Evolutionary conservation across 2,113 vertebrate species (phyloP).

Genomic region (Psittacara wagleri): DNA sequence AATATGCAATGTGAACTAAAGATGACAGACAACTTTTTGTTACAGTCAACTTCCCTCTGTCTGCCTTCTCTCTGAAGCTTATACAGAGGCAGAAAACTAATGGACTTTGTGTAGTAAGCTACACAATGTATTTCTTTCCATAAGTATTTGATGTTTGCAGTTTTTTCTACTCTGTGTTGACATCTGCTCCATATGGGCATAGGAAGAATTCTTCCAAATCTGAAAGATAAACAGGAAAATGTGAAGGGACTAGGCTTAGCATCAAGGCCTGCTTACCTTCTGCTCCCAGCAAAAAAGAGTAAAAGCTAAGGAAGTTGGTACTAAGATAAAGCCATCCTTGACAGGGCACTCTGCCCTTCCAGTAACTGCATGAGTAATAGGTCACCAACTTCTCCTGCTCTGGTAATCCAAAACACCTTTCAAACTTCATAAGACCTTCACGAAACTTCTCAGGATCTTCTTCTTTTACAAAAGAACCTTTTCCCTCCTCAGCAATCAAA

Average conservation of each 20-base stretch:
- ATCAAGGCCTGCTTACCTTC: slow-evolving; percentile 80
- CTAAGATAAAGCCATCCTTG: slow-evolving; percentile 99
- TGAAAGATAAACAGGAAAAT: background rate
- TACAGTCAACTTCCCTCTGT: background rate
- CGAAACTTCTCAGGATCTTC: slow-evolving; percentile 96
- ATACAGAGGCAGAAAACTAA: background rate
- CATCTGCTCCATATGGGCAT: background rate
- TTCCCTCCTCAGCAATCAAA: slow-evolving; percentile 95
- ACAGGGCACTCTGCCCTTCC: slow-evolving; percentile 94
- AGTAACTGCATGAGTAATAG: slow-evolving; percentile 98
- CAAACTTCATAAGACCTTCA: slow-evolving; percentile 92
- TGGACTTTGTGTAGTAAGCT: background rate
- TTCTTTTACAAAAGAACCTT: slow-evolving; percentile 84
- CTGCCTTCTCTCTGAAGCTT: background rate
- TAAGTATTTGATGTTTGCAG: background rate
- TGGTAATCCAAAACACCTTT: slow-evolving; percentile 92
- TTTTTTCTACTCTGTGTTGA: background rate
- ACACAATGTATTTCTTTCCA: background rate
- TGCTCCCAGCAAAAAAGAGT: slow-evolving; percentile 93
- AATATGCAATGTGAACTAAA: background rate
- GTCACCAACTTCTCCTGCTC: slow-evolving; percentile 93
- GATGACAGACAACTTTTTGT: background rate
- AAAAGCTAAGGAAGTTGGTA: slow-evolving; percentile 97
- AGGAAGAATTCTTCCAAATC: background rate
- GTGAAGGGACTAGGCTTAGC: background rate